phyloP scores from a whole-genome alignment of 2,113 vertebrate genomes.

The mouse (Mus musculus) region GRCm39 chr16:37573001-37573500 shows the following conservation, averaged over 20 bases:
- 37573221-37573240: constrained; percentile 65
- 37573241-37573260: constrained; percentile 67
- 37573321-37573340: constrained; percentile 58
- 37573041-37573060: not conserved
- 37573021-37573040: not conserved
- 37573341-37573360: constrained; percentile 57
- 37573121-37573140: not conserved
- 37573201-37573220: not conserved
- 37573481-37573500: not conserved
- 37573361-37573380: constrained; percentile 58
- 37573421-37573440: constrained; percentile 46
- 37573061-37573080: not conserved
- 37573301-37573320: constrained; percentile 56
- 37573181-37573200: not conserved
- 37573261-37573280: constrained; percentile 20
- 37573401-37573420: constrained; percentile 49
- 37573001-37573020: not conserved
- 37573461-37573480: constrained; percentile 29
- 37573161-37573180: not conserved
- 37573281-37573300: constrained; percentile 56
- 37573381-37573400: constrained; percentile 36
- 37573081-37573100: not conserved
- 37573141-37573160: not conserved
- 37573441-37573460: constrained; percentile 47
- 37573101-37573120: not conserved